Evolutionary conservation across 2,888 invertebrate species (phyloP), one percentile per base, ranked within the genome.

Genomic region (Harmothoe impar): DNA sequence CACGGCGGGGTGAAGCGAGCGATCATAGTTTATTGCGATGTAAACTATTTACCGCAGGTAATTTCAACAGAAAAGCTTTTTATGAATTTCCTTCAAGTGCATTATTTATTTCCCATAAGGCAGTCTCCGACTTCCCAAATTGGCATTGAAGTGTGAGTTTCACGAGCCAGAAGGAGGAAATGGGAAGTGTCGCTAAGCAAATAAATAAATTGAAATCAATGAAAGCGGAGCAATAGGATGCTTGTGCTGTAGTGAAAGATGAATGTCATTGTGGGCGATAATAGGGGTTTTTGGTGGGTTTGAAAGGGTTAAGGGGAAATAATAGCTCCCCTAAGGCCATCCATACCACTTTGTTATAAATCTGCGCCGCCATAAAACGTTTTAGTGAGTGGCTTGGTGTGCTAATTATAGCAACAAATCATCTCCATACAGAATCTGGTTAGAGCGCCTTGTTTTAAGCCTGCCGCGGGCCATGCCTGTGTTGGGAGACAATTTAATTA

Each of bases 371-470:
- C 72, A 72, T 72, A 72, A 72, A 72, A 72, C 72, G 72, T 72
- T 72, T 72, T 3, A 72, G 25, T 29, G 72, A 23, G 15, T 29
- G 72, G 29, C 29, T 72, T 15, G 29, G 15, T 72, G 31, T 29
- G 72, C 72, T 72, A 72, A 72, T 72, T 72, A 72, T 29, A 72
- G 25, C 25, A 3, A 72, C 31, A n/a, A 72, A 72, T 72, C 72
- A 72, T 72, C 62, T 62, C 62, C 62, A 62, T 62, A 20, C 62
- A 62, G 23, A 62, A 62, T 62, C 12, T 20, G 62, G 62, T 62
- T 62, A 62, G 7, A 62, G 62, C 62, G 0, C 12, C n/a, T n/a
- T n/a, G 23, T n/a, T 62, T 62, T n/a, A 20, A n/a, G 62, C 62
- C 12, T 3, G 7, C 62, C 15, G 23, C 62, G 3, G 3, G 20